Evolutionary conservation across 2,888 invertebrate genomes (phyloP).

Genomic region (Amblyteles armatorius): DNA sequence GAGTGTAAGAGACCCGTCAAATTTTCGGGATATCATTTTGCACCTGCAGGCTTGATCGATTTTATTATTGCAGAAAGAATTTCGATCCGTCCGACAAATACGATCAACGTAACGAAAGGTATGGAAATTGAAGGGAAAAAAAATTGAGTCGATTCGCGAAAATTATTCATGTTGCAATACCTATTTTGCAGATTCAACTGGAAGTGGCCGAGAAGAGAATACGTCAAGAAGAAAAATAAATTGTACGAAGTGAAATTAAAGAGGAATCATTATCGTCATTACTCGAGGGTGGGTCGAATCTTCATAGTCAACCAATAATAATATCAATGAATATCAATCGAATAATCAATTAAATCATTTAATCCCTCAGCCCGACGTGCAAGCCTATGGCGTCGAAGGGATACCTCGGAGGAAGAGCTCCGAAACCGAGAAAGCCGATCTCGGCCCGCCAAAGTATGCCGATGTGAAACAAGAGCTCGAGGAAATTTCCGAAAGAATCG

Average conservation of each 20-base stretch:
- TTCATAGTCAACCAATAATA: not conserved
- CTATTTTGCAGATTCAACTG: conserved; percentile 72
- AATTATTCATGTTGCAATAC: not conserved
- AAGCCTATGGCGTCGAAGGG: conserved; percentile 72
- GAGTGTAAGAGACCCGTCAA: conserved; percentile 68
- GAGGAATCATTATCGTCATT: conserved; percentile 71
- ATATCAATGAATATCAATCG: not conserved
- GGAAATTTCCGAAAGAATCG: conserved; percentile 84
- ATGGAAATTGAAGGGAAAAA: not conserved
- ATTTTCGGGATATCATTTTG: not conserved
- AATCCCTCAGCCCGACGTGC: conserved; percentile 68
- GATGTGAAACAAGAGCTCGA: conserved; percentile 46
- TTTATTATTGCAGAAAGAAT: conserved; percentile 54
- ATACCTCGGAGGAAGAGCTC: conserved; percentile 65
- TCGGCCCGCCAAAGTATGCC: conserved; percentile 41
- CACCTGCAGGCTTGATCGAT: not conserved
- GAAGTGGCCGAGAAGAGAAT: conserved; percentile 73
- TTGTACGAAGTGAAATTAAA: conserved; percentile 75
- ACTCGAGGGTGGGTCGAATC: conserved; percentile 67
- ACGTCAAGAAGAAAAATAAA: conserved; percentile 70
- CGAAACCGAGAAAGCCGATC: conserved; percentile 53
- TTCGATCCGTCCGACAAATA: conserved; percentile 44
- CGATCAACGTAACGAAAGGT: conserved; percentile 46
- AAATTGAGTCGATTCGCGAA: conserved; percentile 28
- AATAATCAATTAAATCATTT: not conserved